Base-by-base conservation (phyloP, 2,113 vertebrate species). In the Leptodactylus fuscus region DNA sequence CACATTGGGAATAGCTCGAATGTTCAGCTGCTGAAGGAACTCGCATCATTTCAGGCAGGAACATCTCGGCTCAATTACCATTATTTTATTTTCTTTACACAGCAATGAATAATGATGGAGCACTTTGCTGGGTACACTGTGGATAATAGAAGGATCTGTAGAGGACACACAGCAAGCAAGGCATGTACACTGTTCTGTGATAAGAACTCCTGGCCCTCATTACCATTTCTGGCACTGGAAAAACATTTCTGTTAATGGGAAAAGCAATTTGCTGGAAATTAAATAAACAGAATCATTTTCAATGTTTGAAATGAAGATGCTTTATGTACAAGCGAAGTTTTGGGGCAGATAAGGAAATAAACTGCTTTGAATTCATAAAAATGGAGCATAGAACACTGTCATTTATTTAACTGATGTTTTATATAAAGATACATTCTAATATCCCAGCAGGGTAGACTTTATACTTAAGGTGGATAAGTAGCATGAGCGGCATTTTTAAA, bases 81-180 rank as follows among this genome's bases (percentile, higher is more conserved):
- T 85, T 78, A 69, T 85, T 85, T 85, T 78, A 62, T 76, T 83
- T 83, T 75, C 82, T 79, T 69, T 70, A 67, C 34, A 48, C 83
- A 69, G 83, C 46, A 32, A 78, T 51, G 75, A 79, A 85, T 67
- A 85, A 79, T 85, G 83, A 85, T 70, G 62, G 46, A 70, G 75
- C 60, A 79, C 74, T 79, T 53, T 78, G 58, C 74, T 44, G 41
- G 74, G 74, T 53, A 85, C 83, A 85, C 74, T 85, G 74, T 78
- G 75, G 62, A 85, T 78, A 55, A 85, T 85, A 85, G 51, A 78
- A 79, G 83, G 60, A 78, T 85, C 20, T 51, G 60, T 41, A 78
- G 38, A 69, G 60, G 44, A 79, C 74, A 79, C 55, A 44, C 60
- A 53, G 60, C 27, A 41, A 85, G 83, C 44, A 78, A 49, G 15